Evolutionary conservation across 2,797 vertebrate genomes (phyloP).

Genomic region (Alauda arvensis): DNA sequence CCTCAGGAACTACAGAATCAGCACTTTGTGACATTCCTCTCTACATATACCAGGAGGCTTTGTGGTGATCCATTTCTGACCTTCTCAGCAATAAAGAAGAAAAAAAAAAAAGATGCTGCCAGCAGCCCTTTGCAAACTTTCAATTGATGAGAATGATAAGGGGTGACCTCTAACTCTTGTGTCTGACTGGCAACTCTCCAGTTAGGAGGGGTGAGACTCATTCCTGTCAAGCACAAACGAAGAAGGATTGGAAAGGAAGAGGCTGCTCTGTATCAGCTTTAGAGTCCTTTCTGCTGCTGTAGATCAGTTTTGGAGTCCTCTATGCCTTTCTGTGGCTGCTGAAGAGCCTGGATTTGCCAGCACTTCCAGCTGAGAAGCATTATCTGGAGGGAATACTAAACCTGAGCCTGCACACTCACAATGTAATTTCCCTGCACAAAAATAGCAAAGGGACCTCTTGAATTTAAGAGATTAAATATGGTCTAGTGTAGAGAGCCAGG

Average conservation of each 20-base stretch:
- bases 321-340: neutral
- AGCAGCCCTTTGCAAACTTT: neutral
- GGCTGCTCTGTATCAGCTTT: neutral
- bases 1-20: neutral
- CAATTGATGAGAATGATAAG: neutral
- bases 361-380: neutral
- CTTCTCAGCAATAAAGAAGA: neutral
- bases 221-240: neutral
- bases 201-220: neutral
- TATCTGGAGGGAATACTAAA: neutral
- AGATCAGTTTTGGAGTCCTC: neutral
- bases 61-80: neutral
- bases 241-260: neutral
- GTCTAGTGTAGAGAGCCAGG: neutral
- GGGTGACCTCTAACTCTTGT: neutral
- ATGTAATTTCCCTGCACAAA: neutral
- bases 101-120: neutral
- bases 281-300: neutral
- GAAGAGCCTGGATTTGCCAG: neutral
- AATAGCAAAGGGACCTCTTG: neutral
- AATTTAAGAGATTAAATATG: neutral
- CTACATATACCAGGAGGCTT: neutral
- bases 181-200: neutral
- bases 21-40: neutral
- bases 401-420: rapidly evolving